Evolutionary conservation across 2,113 vertebrate genomes (phyloP), one percentile per base, ranked within the genome.

Genomic region (Nannospalax galili): DNA sequence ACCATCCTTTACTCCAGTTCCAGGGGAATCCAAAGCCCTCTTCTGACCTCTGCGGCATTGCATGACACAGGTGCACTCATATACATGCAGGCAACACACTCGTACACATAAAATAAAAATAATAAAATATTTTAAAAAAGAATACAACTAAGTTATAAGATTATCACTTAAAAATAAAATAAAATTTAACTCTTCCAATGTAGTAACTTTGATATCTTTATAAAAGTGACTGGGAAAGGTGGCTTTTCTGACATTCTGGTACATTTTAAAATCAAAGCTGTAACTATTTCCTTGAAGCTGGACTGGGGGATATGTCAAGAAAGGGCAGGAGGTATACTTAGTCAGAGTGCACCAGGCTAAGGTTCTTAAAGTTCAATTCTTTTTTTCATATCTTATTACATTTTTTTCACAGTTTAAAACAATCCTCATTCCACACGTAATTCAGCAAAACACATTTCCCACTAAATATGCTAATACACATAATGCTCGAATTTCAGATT

Each of bases 341-440:
- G 5, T 75, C 88, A 69, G 60, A 96, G 14, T 24, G 70, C 58
- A 73, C 58, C 60, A 85, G 8, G 26, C 12, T 15, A 84, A 26
- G 67, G 70, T 20, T 94, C 60, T 88, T 72, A 88, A 87, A 37
- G 79, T 32, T 80, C 60, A 81, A 37, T 89, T 94, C 19, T 81
- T 37, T 86, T 94, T 84, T 80, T 15, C 7, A n/a, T 78, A 60
- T 75, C 84, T 65, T n/a, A 90, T 90, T 93, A 58, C 86, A 95
- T 82, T 40, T 95, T 90, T 77, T 97, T 52, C 65, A 95, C 4
- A 87, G 22, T 28, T 96, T 90, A 52, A 32, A 93, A 65, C 62
- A 95, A 82, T 82, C 45, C 5, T 94, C 64, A 82, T 93, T 82
- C 80, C 90, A 73, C 56, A 84, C 40, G 74, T 42, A 79, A 90